Conservation (phyloP, 2,888 invertebrate species). For the Anorthoa munda region DNA sequence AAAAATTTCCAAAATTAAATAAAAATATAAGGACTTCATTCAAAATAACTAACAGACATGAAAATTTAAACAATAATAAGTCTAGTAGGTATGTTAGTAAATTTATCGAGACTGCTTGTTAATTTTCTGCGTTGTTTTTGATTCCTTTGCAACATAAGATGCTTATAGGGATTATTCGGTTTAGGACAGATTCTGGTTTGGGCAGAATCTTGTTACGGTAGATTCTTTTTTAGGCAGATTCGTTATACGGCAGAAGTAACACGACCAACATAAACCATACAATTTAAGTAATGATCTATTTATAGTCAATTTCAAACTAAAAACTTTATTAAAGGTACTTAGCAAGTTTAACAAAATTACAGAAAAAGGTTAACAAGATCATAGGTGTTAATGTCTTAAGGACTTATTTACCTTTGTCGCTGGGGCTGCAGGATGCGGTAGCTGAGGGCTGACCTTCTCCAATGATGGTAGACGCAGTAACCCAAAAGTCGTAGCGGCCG, state of each 20-base stretch:
- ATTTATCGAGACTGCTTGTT: not conserved
- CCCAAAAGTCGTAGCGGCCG: constrained; percentile 98
- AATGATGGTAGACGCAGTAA: constrained; percentile 97
- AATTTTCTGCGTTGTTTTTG: not conserved
- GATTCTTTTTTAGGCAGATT: too few relatives aligned
- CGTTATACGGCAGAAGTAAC: too few relatives aligned
- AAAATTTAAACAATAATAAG: not conserved
- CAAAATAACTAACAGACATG: not conserved
- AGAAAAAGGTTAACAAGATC: too few relatives aligned
- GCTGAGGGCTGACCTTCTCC: constrained; percentile 98
- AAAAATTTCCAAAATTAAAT: constrained; percentile 3
- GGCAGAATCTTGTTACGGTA: too few relatives aligned
- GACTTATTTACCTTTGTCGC: constrained; percentile 92
- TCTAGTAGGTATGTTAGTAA: not conserved
- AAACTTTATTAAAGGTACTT: too few relatives aligned
- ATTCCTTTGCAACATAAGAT: not conserved
- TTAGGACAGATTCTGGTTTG: too few relatives aligned
- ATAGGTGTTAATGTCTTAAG: not conserved
- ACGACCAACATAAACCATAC: too few relatives aligned
- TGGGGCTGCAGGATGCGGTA: constrained; percentile 96
- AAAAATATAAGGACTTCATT: not conserved
- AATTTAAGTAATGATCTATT: too few relatives aligned
- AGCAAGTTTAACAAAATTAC: too few relatives aligned
- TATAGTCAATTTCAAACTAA: too few relatives aligned
- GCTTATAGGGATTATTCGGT: too few relatives aligned